Percentiles rank a stretch among this genome's conserved stretches.
Evolutionary conservation across 92 coral and sea anemone genomes (phyloP).

Genomic region (Bergia sp.): DNA sequence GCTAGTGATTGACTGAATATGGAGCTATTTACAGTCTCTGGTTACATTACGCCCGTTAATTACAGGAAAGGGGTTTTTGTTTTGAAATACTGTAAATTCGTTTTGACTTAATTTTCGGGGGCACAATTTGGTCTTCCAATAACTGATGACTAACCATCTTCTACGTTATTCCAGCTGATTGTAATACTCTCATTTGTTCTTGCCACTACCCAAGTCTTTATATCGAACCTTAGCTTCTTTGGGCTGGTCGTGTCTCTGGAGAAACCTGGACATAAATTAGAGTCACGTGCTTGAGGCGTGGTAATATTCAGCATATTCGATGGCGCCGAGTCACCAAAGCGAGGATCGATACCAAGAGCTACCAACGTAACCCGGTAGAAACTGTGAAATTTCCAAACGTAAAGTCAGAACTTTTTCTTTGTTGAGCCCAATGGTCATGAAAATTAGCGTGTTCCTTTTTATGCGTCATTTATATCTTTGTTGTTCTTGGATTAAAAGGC

Average conservation of each 20-base stretch:
- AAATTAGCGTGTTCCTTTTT: neutral
- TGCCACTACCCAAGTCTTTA: constrained; percentile 4
- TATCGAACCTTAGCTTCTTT: constrained; percentile 6
- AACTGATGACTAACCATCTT: constrained; percentile 6
- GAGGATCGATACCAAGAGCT: constrained; percentile 70
- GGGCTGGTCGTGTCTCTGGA: constrained; percentile 9
- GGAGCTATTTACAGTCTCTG: too few species aligned
- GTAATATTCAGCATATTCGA: constrained; percentile 72
- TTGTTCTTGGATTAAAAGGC: neutral
- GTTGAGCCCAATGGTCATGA: neutral
- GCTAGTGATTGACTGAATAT: too few species aligned
- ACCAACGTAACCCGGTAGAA: constrained; percentile 68
- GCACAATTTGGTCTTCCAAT: neutral
- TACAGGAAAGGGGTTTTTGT: neutral
- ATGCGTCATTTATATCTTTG: too few species aligned
- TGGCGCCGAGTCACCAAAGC: constrained; percentile 71
- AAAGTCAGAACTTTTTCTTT: neutral
- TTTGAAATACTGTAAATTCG: neutral
- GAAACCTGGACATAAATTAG: constrained; percentile 14
- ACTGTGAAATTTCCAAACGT: constrained; percentile 33
- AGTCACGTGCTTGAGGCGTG: constrained; percentile 56
- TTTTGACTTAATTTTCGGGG: neutral
- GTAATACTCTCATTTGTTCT: constrained; percentile 17
- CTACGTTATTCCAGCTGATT: constrained; percentile 4
- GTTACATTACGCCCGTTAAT: too few species aligned